Evolutionary conservation across 2,113 vertebrate species (phyloP), one percentile per base, ranked within the genome.

Genomic region (Leptocoma aspasia): DNA sequence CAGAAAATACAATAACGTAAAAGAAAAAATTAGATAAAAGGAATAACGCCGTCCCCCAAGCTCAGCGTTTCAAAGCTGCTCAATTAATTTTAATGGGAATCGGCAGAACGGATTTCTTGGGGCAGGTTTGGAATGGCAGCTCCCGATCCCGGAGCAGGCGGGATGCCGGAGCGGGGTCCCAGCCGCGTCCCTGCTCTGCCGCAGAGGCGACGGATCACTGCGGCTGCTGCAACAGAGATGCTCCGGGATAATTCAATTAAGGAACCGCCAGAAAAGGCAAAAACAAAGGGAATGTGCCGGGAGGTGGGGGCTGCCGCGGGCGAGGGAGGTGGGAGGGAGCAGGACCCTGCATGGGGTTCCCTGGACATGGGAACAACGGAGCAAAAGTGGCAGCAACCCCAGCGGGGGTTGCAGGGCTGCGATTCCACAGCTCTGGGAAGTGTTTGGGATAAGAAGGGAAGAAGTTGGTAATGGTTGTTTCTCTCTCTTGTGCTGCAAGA

Each of bases 21-120:
- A 84, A 83, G 82, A 50, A 76, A 91, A 72, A 91, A 71, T 16
- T 20, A 94, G 94, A 59, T 78, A 53, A 94, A 90, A 95, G 92
- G 82, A 68, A 61, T 23, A 82, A 83, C 1, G 45, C 3, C 22
- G 47, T 82, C 54, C 79, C 66, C 52, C 41, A 24, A 86, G 88
- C 94, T 90, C 90, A 7, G 82, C 71, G 7, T 73, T 69, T 57
- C 75, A 21, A 83, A 92, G 85, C 45, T 10, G n/a, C 88, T 88
- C 86, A 50, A 61, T 95, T 94, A 88, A 94, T 90, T 91, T 68
- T 72, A 39, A 66, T 35, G 82, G 85, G 75, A 79, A 72, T n/a
- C 0, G 56, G 78, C 61, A n/a, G 77, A 16, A 33, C 0, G 37
- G 82, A 60, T 76, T 90, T 35, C 88, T 73, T 1, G 11, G 7